Base-by-base conservation (phyloP, 2,797 vertebrate genomes). In the Microcaecilia unicolor region DNA sequence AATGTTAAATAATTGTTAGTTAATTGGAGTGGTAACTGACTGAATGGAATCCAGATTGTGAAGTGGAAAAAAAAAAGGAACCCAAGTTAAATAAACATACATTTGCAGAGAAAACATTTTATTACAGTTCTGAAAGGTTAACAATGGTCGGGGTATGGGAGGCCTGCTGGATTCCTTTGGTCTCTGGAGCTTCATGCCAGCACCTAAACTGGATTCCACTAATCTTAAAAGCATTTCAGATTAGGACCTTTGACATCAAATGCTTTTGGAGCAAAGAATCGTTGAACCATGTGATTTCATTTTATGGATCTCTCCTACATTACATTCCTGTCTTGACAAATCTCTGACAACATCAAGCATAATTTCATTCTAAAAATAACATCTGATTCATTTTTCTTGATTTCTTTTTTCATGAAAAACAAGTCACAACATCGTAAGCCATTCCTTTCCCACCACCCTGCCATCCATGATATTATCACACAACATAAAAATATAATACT, bases 1-100 rank as follows among this genome's bases (percentile, higher is more conserved):
- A 90, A 88, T 88, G 80, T 88, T 89, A 89, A 94, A 90, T 89
- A 90, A 91, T 89, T 91, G 84, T 88, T 87, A 81, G 82, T 87
- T 93, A 93, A 93, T 92, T 87, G 87, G 85, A 89, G 86, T 87
- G 71, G 81, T 83, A 89, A 80, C 74, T 78, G 82, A 75, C 72
- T 80, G 80, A 84, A 89, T 75, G 65, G 81, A 84, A 81, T 78
- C 79, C 78, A 70, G 82, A 84, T 76, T 84, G 79, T 74, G 72
- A 68, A 64, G 74, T 73, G 38, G 34, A n/a, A 31, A 42, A 10
- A 35, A 74, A 80, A 80, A 69, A 34, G 76, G 64, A 72, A 67
- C 80, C 59, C 75, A 71, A 74, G 64, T 82, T 80, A 82, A 83
- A 83, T 80, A 80, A 82, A 81, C 74, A 76, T 76, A 68, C 61